A percentile compares a stretch with the other conserved stretches of the same genome.
Conservation (phyloP, 2,113 vertebrate genomes). For the Mesoclemmys tuberculata region DNA sequence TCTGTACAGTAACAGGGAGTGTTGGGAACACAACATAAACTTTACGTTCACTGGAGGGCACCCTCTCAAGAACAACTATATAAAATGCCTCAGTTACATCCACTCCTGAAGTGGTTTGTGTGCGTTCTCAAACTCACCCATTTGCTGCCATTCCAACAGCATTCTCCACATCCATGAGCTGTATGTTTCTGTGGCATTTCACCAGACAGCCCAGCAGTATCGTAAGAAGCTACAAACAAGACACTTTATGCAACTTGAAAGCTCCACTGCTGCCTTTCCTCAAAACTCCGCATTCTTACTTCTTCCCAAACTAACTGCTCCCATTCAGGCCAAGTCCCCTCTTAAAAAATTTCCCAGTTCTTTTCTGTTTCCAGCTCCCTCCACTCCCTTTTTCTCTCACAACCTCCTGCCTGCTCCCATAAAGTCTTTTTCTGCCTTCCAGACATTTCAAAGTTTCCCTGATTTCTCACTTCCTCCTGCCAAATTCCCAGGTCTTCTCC, state of each 20-base stretch:
- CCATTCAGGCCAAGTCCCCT: background rate
- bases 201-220: background rate
- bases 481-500: background rate
- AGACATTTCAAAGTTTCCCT: background rate
- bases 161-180: background rate
- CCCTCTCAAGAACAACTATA: background rate
- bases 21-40: background rate
- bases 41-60: background rate
- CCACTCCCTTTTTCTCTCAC: background rate
- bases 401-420: background rate
- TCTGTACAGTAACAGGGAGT: background rate
- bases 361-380: background rate
- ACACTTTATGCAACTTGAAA: slow-evolving; percentile 51
- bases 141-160: background rate
- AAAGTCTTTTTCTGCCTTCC: background rate
- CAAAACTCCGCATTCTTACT: background rate
- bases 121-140: background rate
- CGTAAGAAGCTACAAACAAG: background rate
- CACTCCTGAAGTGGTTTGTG: background rate
- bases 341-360: background rate
- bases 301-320: background rate
- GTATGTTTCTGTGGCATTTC: background rate
- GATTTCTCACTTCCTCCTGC: background rate
- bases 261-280: background rate
- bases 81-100: background rate